Conservation (phyloP, 2,797 vertebrate species). For the Denticeps clupeoides region DNA sequence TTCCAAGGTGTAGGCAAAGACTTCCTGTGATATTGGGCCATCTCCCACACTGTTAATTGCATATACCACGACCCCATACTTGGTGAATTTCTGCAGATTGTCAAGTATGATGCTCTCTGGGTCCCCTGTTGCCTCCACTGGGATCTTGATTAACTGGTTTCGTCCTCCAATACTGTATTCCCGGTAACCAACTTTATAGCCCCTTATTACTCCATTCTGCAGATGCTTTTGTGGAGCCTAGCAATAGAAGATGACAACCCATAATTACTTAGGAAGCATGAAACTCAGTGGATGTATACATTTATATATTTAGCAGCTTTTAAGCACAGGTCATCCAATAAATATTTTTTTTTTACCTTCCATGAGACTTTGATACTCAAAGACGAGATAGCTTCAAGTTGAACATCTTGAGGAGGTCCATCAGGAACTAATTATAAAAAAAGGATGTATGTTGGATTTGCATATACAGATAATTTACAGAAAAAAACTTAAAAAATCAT, state of each 20-base stretch:
- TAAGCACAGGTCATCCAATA: too few relatives aligned
- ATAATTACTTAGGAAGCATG: too few relatives aligned
- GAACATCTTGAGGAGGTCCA: constrained; percentile 90
- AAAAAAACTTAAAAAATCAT: too few relatives aligned
- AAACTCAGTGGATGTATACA: too few relatives aligned
- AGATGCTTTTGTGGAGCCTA: constrained; percentile 90
- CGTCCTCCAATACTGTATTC: constrained; percentile 90
- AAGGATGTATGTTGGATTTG: too few relatives aligned
- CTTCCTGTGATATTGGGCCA: constrained; percentile 92
- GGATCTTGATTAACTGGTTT: constrained; percentile 95
- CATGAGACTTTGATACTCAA: constrained; percentile 93
- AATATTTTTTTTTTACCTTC: constrained; percentile 67
- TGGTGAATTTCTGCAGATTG: constrained; percentile 92
- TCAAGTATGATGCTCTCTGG: constrained; percentile 84
- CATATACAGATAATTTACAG: too few relatives aligned
- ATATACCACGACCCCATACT: constrained; percentile 94
- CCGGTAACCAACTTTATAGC: constrained; percentile 92
- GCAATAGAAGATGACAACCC: too few relatives aligned
- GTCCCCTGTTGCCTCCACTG: constrained; percentile 86
- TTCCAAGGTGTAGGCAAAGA: constrained; percentile 87
- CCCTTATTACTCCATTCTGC: constrained; percentile 88
- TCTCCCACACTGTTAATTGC: constrained; percentile 92
- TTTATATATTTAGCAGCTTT: too few relatives aligned
- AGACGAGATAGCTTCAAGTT: constrained; percentile 87
- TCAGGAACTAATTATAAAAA: constrained; percentile 72